Base-by-base conservation (phyloP, 2,888 invertebrate genomes). In the Leptarthrus brevirostris region DNA sequence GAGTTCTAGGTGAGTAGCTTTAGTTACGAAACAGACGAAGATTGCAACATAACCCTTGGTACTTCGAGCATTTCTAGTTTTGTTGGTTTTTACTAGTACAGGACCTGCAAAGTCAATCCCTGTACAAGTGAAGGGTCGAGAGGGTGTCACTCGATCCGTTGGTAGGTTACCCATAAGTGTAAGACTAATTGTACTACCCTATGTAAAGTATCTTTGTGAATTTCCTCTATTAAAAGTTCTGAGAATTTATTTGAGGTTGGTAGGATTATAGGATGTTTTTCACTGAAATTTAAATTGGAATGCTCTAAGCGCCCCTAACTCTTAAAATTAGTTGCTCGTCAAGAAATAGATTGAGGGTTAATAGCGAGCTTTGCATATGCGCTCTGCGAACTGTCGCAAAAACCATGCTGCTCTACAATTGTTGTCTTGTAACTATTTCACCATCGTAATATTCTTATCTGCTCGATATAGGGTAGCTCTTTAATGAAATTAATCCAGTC, bases 131-230 rank as follows among this genome's bases (percentile, higher is more conserved):
- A 75, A 76, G 14, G 74, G 58, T 2, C 72, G 36, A 3, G 69
- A 52, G 4, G 74, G 74, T 0, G 58, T 44, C 0, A 74, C 73
- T 16, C 76, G 44, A 8, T 52, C 18, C 1, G 49, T 18, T 5
- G 74, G 74, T 36, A 76, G n/a, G 1, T 70, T 49, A 12, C 71
- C 10, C 16, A 71, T 3, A 10, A n/a, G 20, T 2, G 26, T 1
- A 64, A 2, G 4, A 54, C 49, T 8, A 53, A 14, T 58, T 61
- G 74, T 40, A 54, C 20, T 36, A 44, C 72, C 4, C 26, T 70
- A 56, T 74, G 69, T 2, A 70, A 36, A 24, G 61, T 74, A 22
- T 73, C 75, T n/a, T n/a, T n/a, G n/a, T n/a, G n/a, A n/a, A n/a
- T n/a, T n/a, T n/a, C n/a, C n/a, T n/a, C n/a, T n/a, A n/a, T n/a